Base-by-base conservation (phyloP, 1,140 invertebrate species). In the Pseudomyrmex concolor region DNA sequence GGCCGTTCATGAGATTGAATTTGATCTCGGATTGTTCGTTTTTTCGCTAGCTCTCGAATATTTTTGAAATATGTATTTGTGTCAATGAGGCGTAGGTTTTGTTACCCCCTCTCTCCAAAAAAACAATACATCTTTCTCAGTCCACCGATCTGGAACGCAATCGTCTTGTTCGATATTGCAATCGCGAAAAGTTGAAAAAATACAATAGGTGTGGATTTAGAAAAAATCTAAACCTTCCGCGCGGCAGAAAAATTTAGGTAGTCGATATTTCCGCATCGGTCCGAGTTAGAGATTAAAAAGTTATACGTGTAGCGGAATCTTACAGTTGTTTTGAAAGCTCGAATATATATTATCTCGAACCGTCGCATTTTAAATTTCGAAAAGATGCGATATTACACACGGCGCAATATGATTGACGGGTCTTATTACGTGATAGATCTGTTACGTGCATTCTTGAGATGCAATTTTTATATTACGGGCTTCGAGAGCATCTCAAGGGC, bases 1-100 rank as follows among this genome's bases (percentile, higher is more conserved):
- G 62, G 62, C n/a, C 73, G 62, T 77, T 67, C 62, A 55, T 25
- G 62, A 67, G 73, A 77, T 67, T 77, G 62, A 77, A 77, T 43
- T 17, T 34, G 5, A 1, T 15, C 25, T 76, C 60, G 73, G 62
- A 66, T 12, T 51, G 13, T 51, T 51, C 9, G 13, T 66, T 63
- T 66, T 63, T 48, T 74, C 34, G 57, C 50, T 8, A 15, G n/a
- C 50, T 55, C 48, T 77, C 67, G 25, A 19, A 59, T 34, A 34
- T 45, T 72, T 34, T 34, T 66, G 73, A 67, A 77, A 77, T 77
- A 55, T 34, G 1, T 7, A 34, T 60, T 43, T 48, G 55, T 73
- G 60, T 55, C 62, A 19, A 51, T 15, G 45, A 66, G 25, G 54
- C 48, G 12, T 48, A 15, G 4, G 17, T 34, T 7, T 34, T 34